phyloP scores from a whole-genome alignment of 2,797 vertebrate species.

The Rhinogobio ventralis region DNA sequence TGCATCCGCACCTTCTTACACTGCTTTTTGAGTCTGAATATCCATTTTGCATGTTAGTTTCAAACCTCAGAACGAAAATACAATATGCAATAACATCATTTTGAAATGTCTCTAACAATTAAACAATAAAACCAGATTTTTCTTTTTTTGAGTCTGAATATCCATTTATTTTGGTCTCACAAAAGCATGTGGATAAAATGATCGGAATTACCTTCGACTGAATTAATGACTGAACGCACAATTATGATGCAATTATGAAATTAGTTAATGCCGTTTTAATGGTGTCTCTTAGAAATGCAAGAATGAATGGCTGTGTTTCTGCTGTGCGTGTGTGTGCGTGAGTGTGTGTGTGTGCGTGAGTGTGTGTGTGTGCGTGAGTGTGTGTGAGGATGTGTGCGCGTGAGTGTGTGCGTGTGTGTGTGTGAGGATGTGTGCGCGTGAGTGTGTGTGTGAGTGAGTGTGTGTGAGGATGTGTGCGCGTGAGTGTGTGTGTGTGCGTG shows the following conservation, averaged over 20 bases:
- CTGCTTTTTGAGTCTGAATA: not conserved
- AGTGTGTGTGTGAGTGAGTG: not conserved
- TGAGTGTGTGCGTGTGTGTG: not conserved
- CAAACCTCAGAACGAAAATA: not conserved
- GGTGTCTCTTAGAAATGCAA: not conserved
- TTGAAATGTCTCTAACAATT: not conserved
- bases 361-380: not conserved
- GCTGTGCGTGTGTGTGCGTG: not conserved
- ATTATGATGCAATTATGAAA: not conserved
- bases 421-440: not conserved
- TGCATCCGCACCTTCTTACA: no score
- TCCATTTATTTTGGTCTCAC: not conserved
- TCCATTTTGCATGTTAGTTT: not conserved
- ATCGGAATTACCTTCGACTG: not conserved
- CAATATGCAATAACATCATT: not conserved
- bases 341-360: no score
- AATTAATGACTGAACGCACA: no score
- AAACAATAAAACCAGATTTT: not conserved
- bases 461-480: not conserved
- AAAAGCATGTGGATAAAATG: not conserved
- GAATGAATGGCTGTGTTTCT: not conserved
- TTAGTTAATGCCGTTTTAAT: not conserved
- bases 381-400: not conserved
- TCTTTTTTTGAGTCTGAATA: not conserved
- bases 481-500: not conserved